These are phyloP conservation scores for Linepithema humile DNA, from an alignment of 1,140 invertebrate genomes.

Conservation along the genomic window DNA sequence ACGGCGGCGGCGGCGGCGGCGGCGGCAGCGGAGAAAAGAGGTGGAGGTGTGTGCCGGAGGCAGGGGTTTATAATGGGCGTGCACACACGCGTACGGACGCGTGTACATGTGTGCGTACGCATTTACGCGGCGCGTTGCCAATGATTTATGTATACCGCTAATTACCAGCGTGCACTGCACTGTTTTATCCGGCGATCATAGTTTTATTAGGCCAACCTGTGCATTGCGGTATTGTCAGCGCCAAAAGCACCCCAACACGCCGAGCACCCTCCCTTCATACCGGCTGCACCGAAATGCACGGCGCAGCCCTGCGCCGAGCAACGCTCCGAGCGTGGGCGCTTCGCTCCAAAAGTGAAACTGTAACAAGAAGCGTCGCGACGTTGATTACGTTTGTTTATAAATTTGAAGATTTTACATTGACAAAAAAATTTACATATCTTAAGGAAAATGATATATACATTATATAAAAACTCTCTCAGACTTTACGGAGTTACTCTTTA, in stretches of 20 bases:
- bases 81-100: constrained; percentile 9
- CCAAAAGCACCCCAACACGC: constrained; percentile 66
- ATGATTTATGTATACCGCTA: constrained; percentile 84
- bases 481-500: too few species aligned
- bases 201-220: constrained; percentile 82
- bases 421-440: too few species aligned
- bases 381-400: background rate
- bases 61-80: constrained; percentile 31
- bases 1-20: background rate
- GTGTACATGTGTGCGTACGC: constrained; percentile 68
- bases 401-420: background rate
- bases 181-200: constrained; percentile 82
- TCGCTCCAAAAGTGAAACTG: background rate
- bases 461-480: too few species aligned
- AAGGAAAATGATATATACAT: too few species aligned
- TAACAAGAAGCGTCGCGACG: background rate
- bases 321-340: background rate
- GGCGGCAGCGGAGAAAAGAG: too few species aligned
- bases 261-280: constrained; percentile 50
- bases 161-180: constrained; percentile 82
- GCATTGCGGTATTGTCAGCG: constrained; percentile 81
- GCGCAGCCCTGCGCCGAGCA: background rate
- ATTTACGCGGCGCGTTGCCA: constrained; percentile 81
- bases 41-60: constrained; percentile 23
- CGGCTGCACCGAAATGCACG: constrained; percentile 66